Conservation (phyloP, 1,140 invertebrate genomes). For the Prorops nasuta region DNA sequence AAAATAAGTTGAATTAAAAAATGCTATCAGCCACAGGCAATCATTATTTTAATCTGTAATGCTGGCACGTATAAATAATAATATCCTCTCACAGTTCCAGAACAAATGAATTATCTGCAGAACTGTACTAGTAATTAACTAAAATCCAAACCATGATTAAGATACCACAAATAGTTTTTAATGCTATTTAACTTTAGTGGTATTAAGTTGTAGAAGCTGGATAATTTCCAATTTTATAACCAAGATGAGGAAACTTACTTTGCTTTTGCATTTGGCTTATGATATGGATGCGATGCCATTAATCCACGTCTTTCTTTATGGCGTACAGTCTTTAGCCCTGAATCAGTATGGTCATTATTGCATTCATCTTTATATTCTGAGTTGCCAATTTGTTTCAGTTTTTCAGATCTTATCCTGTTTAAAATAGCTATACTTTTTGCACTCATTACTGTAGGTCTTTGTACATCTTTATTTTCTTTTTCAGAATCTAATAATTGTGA, state of each 20-base stretch:
- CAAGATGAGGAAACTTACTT: no score
- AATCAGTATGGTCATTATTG: slow-evolving; percentile 15
- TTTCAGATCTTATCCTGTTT: slow-evolving; percentile 44
- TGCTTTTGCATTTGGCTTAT: slow-evolving; percentile 27
- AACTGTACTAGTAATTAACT: no score
- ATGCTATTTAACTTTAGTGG: no score
- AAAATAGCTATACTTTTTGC: slow-evolving; percentile 48
- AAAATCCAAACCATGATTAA: no score
- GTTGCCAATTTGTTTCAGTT: slow-evolving; percentile 15
- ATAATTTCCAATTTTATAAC: no score
- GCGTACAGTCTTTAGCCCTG: slow-evolving; percentile 29
- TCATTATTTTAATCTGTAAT: no score
- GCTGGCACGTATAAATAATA: no score
- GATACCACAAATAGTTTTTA: no score
- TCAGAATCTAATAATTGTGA: slow-evolving; percentile 11
- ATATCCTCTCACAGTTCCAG: no score
- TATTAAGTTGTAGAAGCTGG: no score
- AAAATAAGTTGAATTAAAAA: neutral
- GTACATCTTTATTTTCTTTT: slow-evolving; percentile 47
- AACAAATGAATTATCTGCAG: no score
- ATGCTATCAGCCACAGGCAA: neutral
- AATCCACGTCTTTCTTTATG: slow-evolving; percentile 40
- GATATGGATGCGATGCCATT: slow-evolving; percentile 38
- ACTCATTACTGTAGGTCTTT: slow-evolving; percentile 32
- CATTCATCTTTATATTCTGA: neutral